Conservation (phyloP, 2,888 invertebrate species). For the Cryptophagus acutangulus region DNA sequence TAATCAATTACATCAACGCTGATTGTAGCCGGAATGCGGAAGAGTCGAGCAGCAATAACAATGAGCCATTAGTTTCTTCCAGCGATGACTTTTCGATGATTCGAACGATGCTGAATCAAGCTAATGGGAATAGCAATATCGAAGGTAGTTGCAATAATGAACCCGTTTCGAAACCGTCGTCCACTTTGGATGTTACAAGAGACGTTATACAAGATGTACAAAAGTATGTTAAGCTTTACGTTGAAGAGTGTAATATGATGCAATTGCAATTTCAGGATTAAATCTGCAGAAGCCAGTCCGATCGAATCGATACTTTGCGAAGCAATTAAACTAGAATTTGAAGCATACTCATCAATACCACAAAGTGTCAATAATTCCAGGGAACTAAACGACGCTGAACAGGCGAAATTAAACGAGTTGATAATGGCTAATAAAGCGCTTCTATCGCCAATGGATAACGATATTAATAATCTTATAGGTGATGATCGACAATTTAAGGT, state of each 20-base stretch:
- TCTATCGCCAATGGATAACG: conserved; percentile 78
- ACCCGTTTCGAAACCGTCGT: conserved; percentile 11
- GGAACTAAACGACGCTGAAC: conserved; percentile 75
- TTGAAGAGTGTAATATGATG: conserved; percentile 5
- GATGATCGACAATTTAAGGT: conserved; percentile 60
- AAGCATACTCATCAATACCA: conserved; percentile 57
- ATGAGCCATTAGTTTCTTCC: conserved; percentile 36
- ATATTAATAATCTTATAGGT: conserved; percentile 64
- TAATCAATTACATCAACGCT: conserved; percentile 24
- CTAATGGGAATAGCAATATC: conserved; percentile 34
- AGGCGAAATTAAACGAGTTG: conserved; percentile 77
- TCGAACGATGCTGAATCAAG: conserved; percentile 38
- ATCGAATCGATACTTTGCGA: conserved; percentile 81
- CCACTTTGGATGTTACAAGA: conserved; percentile 50
- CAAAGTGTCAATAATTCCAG: conserved; percentile 57
- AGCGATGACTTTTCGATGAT: conserved; percentile 42
- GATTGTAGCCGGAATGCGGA: conserved; percentile 31
- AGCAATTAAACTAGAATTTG: conserved; percentile 81
- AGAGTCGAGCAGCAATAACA: conserved; percentile 29
- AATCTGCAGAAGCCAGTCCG: conserved; percentile 59
- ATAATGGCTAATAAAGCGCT: conserved; percentile 82
- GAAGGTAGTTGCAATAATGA: conserved; percentile 36
- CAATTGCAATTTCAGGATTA: conserved; percentile 44
- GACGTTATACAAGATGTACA: conserved; percentile 66
- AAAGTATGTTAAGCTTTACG: conserved; percentile 47